Evolutionary conservation across 2,888 invertebrate genomes (phyloP).

Genomic region (Rhopalosiphum nymphaeae): DNA sequence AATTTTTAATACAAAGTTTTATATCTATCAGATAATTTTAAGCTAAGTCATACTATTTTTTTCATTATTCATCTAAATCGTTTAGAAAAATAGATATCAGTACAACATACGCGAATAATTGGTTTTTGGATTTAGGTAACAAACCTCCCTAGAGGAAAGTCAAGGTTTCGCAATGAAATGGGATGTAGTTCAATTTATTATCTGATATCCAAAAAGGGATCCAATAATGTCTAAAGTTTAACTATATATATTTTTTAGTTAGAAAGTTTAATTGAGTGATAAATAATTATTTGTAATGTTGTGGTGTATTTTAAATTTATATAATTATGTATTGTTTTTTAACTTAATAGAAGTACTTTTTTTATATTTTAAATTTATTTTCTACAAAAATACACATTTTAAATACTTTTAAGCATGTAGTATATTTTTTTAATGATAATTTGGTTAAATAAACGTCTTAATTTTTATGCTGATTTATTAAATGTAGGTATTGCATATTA

Average conservation of each 20-base stretch:
- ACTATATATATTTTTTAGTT: not conserved
- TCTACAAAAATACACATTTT: not conserved
- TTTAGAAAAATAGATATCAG: not conserved
- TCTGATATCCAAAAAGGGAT: conserved; percentile 30
- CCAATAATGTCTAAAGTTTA: conserved; percentile 29
- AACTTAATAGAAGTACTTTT: not conserved
- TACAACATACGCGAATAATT: not conserved
- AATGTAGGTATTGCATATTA: not conserved
- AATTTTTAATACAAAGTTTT: not conserved
- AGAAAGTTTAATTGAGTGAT: not conserved
- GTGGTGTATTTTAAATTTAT: not conserved
- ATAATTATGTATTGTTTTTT: not conserved
- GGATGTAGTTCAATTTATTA: not conserved
- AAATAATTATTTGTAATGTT: conserved; percentile 21
- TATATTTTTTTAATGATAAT: not conserved
- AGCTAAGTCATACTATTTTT: not conserved
- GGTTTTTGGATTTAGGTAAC: not conserved
- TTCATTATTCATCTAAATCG: not conserved
- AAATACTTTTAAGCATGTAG: not conserved
- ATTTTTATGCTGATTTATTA: not conserved
- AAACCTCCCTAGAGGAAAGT: not conserved
- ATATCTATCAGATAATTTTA: not conserved
- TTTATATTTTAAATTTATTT: not conserved
- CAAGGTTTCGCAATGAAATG: not conserved
- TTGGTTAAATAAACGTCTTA: not conserved